phyloP scores from a whole-genome alignment of 37 sponge, comb jelly and placozoan species.

The Agelas oroides region DNA sequence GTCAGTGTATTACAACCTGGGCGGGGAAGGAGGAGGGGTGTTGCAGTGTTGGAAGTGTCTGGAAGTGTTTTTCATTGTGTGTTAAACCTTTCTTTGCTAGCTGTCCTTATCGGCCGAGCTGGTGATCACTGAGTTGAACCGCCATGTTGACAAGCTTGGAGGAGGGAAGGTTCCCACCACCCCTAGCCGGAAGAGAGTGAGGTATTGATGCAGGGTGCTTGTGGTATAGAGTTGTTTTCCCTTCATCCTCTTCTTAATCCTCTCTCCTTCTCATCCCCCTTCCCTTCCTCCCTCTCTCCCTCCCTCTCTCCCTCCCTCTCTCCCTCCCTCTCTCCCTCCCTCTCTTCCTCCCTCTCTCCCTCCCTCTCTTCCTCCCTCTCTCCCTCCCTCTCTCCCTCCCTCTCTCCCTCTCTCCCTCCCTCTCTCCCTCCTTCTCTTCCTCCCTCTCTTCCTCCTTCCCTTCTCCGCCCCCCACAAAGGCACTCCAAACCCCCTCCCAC shows the following conservation, averaged over 20 bases:
- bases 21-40: too few relatives aligned
- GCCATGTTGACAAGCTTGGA: conserved; percentile 15
- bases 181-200: conserved; percentile 35
- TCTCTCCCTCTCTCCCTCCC: not conserved
- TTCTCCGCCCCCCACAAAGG: not conserved
- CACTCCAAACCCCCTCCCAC: not conserved
- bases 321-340: not conserved
- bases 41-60: too few relatives aligned
- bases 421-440: not conserved
- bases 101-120: conserved; percentile 50
- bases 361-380: not conserved
- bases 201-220: not conserved
- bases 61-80: not conserved
- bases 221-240: not conserved
- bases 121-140: conserved; percentile 38
- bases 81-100: too few relatives aligned
- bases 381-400: not conserved
- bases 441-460: too few relatives aligned
- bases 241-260: not conserved
- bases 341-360: not conserved
- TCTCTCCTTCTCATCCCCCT: too few relatives aligned
- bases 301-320: not conserved
- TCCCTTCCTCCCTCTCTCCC: not conserved
- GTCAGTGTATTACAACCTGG: too few relatives aligned
- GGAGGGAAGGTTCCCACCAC: conserved; percentile 29